Conservation (phyloP, 1,140 invertebrate species). For the Calliphora vicina region DNA sequence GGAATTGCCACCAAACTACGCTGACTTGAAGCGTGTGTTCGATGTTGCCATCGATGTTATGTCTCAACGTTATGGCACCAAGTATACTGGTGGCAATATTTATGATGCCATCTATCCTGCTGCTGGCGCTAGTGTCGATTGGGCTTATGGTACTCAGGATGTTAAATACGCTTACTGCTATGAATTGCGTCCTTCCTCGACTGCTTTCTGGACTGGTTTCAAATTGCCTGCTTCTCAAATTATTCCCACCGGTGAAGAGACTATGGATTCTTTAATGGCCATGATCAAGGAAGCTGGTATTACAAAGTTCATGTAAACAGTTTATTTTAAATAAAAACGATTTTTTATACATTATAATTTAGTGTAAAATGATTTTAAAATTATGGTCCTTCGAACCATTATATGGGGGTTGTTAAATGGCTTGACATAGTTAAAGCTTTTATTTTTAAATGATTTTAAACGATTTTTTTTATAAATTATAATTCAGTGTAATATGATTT, state of each 20-base stretch:
- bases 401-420: too few relatives aligned
- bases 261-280: constrained; percentile 62
- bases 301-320: not conserved
- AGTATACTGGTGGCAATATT: constrained; percentile 66
- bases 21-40: constrained; percentile 69
- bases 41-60: constrained; percentile 68
- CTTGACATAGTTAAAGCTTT: too few relatives aligned
- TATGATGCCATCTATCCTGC: constrained; percentile 62
- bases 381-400: not conserved
- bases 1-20: constrained; percentile 69
- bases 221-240: constrained; percentile 75
- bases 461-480: too few relatives aligned
- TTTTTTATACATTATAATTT: not conserved
- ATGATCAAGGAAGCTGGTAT: constrained; percentile 56
- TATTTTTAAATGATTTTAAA: too few relatives aligned
- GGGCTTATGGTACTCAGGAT: constrained; percentile 70
- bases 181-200: constrained; percentile 71
- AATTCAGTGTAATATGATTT: too few relatives aligned
- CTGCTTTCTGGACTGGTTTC: constrained; percentile 70
- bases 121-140: constrained; percentile 74
- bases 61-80: constrained; percentile 70
- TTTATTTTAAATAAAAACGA: not conserved
- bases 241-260: constrained; percentile 65
- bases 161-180: constrained; percentile 75
- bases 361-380: not conserved